These are phyloP conservation scores for Leucoraja ocellata DNA, from an alignment of 2,797 vertebrate genomes.

Conservation along the genomic window DNA sequence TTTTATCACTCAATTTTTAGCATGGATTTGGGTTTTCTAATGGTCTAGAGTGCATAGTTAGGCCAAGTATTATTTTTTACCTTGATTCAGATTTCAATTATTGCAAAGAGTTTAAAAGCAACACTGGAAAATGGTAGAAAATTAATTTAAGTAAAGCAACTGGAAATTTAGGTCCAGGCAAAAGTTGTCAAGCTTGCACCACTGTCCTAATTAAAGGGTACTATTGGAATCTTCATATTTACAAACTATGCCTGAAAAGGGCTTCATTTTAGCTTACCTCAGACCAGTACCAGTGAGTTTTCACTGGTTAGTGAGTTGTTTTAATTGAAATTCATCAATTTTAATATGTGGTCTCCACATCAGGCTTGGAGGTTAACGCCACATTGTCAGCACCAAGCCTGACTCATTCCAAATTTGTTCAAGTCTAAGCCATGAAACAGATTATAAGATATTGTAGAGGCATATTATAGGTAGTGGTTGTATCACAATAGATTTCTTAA, in stretches of 20 bases:
- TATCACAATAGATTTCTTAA: neutral
- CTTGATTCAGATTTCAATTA: neutral
- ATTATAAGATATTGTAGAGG: neutral
- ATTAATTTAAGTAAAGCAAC: neutral
- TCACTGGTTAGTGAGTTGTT: neutral
- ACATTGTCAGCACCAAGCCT: neutral
- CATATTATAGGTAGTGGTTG: neutral
- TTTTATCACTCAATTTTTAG: constrained; percentile 51
- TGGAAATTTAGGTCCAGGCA: neutral
- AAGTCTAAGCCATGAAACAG: neutral
- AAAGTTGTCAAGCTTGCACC: neutral
- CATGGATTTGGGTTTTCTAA: constrained; percentile 53
- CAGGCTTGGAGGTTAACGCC: neutral
- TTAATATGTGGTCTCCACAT: neutral
- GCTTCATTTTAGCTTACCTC: neutral
- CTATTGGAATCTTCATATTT: neutral
- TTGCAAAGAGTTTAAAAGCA: neutral
- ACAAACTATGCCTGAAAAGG: neutral
- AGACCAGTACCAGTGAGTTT: neutral
- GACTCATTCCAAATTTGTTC: neutral
- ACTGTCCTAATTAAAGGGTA: neutral
- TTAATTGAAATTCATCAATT: neutral
- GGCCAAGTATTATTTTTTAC: neutral
- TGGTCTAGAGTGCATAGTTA: constrained; percentile 10
- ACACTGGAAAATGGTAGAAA: neutral